phyloP scores from a whole-genome alignment of 2,113 vertebrate species.

The Cavia aperea region DNA sequence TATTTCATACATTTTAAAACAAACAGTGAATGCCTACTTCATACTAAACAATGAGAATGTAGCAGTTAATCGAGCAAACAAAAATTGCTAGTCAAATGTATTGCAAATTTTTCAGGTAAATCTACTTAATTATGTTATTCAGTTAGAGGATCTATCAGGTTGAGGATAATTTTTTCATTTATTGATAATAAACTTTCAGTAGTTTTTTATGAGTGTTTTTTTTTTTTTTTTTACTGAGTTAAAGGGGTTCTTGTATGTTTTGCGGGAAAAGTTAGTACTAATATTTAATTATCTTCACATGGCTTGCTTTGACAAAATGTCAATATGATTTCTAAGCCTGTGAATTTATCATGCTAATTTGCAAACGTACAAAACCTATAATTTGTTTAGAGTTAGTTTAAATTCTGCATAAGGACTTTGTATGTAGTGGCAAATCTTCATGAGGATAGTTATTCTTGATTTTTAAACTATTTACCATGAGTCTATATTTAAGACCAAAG shows the following conservation, averaged over 20 bases:
- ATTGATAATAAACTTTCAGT: constrained; percentile 6
- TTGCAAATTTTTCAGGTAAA: constrained; percentile 93
- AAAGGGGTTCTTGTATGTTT: neutral
- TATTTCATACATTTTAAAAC: neutral
- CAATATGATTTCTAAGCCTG: neutral
- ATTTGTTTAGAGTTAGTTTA: constrained; percentile 1
- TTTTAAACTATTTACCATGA: constrained; percentile 16
- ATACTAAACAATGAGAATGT: neutral
- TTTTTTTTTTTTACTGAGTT: neutral
- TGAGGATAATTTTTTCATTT: neutral
- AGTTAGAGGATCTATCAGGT: neutral
- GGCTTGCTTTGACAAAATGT: constrained; percentile 21
- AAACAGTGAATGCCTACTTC: constrained; percentile 26
- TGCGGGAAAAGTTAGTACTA: neutral
- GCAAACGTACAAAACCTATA: neutral
- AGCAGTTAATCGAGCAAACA: neutral
- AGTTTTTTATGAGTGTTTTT: neutral
- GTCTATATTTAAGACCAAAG: neutral
- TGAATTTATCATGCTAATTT: constrained; percentile 15
- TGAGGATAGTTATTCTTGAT: constrained; percentile 17
- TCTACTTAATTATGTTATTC: constrained; percentile 1
- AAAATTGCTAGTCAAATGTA: constrained; percentile 74
- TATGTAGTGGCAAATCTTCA: constrained; percentile 24
- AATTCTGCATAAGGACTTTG: constrained; percentile 4
- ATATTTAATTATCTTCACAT: constrained; percentile 20